Conservation (phyloP, 53 echinoderm and acorn worm species). For the Mesocentrotus franciscanus region DNA sequence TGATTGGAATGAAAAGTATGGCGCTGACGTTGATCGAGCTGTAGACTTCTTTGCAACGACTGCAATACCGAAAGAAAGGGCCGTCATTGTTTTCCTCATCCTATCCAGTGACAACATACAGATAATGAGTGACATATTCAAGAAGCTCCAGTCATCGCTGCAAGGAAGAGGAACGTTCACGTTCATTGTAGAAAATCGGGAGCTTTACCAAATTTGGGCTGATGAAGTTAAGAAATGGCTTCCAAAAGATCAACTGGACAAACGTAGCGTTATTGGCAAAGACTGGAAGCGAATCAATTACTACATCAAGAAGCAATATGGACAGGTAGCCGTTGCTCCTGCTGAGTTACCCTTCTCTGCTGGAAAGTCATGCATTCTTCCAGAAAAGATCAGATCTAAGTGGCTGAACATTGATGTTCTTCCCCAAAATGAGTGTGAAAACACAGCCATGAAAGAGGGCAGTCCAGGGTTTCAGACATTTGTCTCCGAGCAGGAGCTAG, state of each 20-base stretch:
- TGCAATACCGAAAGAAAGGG: slow-evolving; percentile 70
- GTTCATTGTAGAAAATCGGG: slow-evolving; percentile 55
- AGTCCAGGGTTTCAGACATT: slow-evolving; percentile 17
- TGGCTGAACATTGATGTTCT: slow-evolving; percentile 10
- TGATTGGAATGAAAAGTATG: slow-evolving; percentile 70
- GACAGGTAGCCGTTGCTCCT: too few species aligned
- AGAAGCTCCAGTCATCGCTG: slow-evolving; percentile 70
- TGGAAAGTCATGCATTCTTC: slow-evolving; percentile 13
- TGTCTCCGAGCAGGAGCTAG: slow-evolving; percentile 14
- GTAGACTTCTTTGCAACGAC: slow-evolving; percentile 63
- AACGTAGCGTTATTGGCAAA: slow-evolving; percentile 1
- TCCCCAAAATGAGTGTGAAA: slow-evolving; percentile 24
- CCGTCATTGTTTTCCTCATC: slow-evolving; percentile 67
- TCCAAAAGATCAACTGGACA: background rate
- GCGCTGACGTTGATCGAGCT: slow-evolving; percentile 68
- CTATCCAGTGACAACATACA: slow-evolving; percentile 71
- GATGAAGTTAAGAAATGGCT: background rate
- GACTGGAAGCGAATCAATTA: background rate
- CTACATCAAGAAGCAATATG: slow-evolving; percentile 4
- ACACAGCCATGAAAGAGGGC: background rate
- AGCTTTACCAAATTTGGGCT: slow-evolving; percentile 36
- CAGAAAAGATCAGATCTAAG: background rate
- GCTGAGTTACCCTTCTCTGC: background rate
- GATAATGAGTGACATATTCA: slow-evolving; percentile 73
- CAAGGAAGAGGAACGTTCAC: slow-evolving; percentile 55